Evolutionary conservation across 2,113 vertebrate genomes (phyloP).

Genomic region (Sardina pilchardus): DNA sequence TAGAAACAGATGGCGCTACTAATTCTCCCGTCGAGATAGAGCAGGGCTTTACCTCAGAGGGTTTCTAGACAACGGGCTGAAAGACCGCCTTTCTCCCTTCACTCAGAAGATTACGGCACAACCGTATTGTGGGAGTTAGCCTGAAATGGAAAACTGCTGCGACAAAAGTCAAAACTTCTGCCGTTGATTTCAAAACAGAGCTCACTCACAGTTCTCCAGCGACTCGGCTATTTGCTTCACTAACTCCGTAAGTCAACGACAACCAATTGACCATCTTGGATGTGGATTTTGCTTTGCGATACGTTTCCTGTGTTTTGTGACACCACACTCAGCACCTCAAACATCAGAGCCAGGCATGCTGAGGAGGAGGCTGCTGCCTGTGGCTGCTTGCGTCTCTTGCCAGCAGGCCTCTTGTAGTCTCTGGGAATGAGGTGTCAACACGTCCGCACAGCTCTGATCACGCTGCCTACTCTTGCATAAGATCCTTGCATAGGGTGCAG

Average conservation of each 20-base stretch:
- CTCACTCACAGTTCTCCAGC: background rate
- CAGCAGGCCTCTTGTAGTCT: background rate
- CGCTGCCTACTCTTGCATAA: no score
- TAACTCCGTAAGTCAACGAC: background rate
- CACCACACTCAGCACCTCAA: background rate
- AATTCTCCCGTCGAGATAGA: background rate
- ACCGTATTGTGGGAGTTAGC: background rate
- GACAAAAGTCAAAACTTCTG: no score
- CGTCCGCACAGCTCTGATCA: no score
- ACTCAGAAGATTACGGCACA: background rate
- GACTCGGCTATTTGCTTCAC: background rate
- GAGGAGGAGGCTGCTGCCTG: background rate
- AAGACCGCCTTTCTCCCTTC: background rate
- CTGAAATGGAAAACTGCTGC: background rate
- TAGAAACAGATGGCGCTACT: constrained; percentile 28
- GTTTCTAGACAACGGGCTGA: background rate
- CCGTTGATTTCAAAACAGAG: background rate
- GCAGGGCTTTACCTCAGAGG: background rate
- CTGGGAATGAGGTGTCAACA: no score
- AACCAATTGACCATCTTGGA: background rate
- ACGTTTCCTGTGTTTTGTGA: background rate
- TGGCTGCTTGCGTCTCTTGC: background rate
- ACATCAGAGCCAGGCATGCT: no score
- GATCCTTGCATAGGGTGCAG: no score
- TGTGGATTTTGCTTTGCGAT: no score